Conservation (phyloP, 2,797 vertebrate genomes). For the Thunnus albacares region DNA sequence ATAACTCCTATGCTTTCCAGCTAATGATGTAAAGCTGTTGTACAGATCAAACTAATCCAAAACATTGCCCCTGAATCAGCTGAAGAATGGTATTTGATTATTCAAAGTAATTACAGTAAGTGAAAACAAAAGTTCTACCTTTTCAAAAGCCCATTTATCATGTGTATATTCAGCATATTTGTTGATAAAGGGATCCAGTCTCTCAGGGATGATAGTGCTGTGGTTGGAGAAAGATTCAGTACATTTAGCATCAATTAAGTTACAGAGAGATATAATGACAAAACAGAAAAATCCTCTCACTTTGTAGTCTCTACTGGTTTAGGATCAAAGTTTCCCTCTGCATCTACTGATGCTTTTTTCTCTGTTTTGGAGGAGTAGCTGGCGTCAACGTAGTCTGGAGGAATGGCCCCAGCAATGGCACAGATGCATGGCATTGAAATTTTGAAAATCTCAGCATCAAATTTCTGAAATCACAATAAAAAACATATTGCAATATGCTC, state of each 20-base stretch:
- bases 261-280: background rate
- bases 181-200: conserved; percentile 94
- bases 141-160: conserved; percentile 97
- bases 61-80: background rate
- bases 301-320: conserved; percentile 96
- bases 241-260: background rate
- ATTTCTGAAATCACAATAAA: conserved; percentile 87
- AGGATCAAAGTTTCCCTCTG: conserved; percentile 97
- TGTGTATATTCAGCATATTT: conserved; percentile 95
- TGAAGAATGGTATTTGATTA: background rate
- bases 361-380: conserved; percentile 96
- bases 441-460: conserved; percentile 94
- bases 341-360: conserved; percentile 96
- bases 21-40: background rate
- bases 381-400: conserved; percentile 95
- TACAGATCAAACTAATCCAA: background rate
- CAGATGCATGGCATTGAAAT: conserved; percentile 96
- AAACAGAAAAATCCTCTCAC: conserved; percentile 80
- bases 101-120: background rate
- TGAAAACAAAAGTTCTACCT: conserved; percentile 80
- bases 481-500: conserved; percentile 8
- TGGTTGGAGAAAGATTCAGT: conserved; percentile 30
- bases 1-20: background rate
- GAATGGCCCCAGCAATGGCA: conserved; percentile 94
- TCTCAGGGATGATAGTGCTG: conserved; percentile 96